phyloP scores from a whole-genome alignment of 1,140 invertebrate genomes.

The Telenomus remus region DNA sequence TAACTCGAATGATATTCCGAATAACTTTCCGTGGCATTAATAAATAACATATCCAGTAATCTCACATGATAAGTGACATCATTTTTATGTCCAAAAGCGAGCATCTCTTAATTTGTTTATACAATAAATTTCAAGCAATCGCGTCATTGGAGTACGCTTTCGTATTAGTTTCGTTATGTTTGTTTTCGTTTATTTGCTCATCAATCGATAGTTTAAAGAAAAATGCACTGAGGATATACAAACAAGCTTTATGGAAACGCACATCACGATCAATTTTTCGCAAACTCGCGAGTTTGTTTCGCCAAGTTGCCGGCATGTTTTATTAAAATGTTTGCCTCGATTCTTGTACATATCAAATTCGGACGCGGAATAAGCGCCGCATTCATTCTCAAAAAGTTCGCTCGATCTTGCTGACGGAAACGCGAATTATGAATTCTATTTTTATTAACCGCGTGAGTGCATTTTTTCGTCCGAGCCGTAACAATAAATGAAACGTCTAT shows the following conservation, averaged over 20 bases:
- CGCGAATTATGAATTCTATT: conserved; percentile 41
- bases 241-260: not conserved
- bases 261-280: conserved; percentile 33
- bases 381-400: conserved; percentile 16
- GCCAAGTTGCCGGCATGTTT: conserved; percentile 39
- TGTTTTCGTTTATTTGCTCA: conserved; percentile 24
- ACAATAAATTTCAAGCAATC: conserved; percentile 39
- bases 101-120: conserved; percentile 38
- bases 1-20: conserved; percentile 55
- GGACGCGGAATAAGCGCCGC: conserved; percentile 23
- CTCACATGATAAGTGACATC: conserved; percentile 49
- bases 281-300: conserved; percentile 36
- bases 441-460: conserved; percentile 30
- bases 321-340: conserved; percentile 41
- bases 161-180: conserved; percentile 41
- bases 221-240: not conserved
- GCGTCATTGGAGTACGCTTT: conserved; percentile 25
- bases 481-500: conserved; percentile 52
- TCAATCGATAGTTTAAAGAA: conserved; percentile 21
- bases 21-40: conserved; percentile 51
- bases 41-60: conserved; percentile 51
- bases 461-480: conserved; percentile 27
- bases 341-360: conserved; percentile 40
- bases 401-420: conserved; percentile 20
- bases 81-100: conserved; percentile 38